Evolutionary conservation across 1,140 invertebrate genomes (phyloP).

Genomic region (Calephelis nemesis): DNA sequence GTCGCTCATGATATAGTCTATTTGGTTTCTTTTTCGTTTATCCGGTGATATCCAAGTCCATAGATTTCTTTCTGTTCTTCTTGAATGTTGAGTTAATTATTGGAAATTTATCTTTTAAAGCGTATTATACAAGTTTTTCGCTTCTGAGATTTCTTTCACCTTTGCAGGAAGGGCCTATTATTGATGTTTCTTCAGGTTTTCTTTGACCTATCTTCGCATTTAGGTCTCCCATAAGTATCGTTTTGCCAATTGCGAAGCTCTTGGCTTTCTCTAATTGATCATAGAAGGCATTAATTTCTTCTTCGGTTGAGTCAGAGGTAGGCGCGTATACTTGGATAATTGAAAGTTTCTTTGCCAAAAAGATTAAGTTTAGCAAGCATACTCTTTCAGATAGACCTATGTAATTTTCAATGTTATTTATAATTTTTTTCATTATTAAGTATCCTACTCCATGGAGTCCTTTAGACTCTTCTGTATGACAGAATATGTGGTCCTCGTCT

Average conservation of each 20-base stretch:
- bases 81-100: too few relatives aligned
- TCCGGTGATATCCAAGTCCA: too few relatives aligned
- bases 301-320: conserved; percentile 27
- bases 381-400: conserved; percentile 34
- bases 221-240: conserved; percentile 8
- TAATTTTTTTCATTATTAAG: conserved; percentile 31
- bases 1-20: too few relatives aligned
- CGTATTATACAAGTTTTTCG: too few relatives aligned
- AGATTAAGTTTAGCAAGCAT: conserved; percentile 29
- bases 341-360: conserved; percentile 21
- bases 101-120: too few relatives aligned
- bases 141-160: too few relatives aligned
- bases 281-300: conserved; percentile 33
- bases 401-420: conserved; percentile 34
- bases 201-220: too few relatives aligned
- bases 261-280: conserved; percentile 27
- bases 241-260: conserved; percentile 21
- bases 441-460: conserved; percentile 36
- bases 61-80: too few relatives aligned
- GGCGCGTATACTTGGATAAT: conserved; percentile 36
- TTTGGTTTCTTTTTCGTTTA: too few relatives aligned
- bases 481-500: conserved; percentile 35
- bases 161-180: too few relatives aligned
- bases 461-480: conserved; percentile 30
- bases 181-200: too few relatives aligned